Conservation (phyloP, 2,888 invertebrate species). For the Cheilosia grossa region DNA sequence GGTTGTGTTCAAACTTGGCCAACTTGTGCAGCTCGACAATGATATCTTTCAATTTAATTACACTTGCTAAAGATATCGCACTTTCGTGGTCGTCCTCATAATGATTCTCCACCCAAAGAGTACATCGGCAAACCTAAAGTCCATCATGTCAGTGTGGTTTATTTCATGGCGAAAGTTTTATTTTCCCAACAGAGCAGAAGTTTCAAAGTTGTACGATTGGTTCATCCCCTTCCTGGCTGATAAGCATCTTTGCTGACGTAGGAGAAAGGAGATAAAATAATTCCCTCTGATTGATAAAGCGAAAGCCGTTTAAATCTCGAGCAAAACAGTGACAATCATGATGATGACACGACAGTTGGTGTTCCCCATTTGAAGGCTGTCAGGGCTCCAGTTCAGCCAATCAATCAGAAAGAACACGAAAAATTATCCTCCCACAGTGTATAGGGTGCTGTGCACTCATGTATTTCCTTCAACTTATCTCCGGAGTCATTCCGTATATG, state of each 20-base stretch:
- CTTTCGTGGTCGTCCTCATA: not conserved
- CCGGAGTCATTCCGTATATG: constrained; percentile 19
- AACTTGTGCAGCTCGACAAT: constrained; percentile 1
- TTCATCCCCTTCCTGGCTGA: constrained; percentile 1
- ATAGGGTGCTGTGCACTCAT: constrained; percentile 16
- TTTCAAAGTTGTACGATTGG: constrained; percentile 57
- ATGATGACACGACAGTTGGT: constrained; percentile 33
- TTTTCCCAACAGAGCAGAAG: not conserved
- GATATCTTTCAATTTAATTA: constrained; percentile 64
- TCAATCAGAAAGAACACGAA: constrained; percentile 58
- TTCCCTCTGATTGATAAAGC: constrained; percentile 58
- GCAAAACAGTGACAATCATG: constrained; percentile 49
- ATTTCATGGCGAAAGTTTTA: constrained; percentile 43
- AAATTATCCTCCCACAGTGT: constrained; percentile 16
- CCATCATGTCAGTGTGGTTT: constrained; percentile 15
- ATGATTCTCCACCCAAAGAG: not conserved
- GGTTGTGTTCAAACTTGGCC: constrained; percentile 46
- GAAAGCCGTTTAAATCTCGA: constrained; percentile 44
- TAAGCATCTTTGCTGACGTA: not conserved
- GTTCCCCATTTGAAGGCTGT: constrained; percentile 34
- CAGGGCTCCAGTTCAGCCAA: constrained; percentile 55
- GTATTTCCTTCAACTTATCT: constrained; percentile 55
- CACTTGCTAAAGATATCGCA: constrained; percentile 29
- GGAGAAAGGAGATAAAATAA: constrained; percentile 43
- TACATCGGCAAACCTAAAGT: constrained; percentile 16